Conservation (phyloP, 2,797 vertebrate genomes). For the Chelonia mydas region DNA sequence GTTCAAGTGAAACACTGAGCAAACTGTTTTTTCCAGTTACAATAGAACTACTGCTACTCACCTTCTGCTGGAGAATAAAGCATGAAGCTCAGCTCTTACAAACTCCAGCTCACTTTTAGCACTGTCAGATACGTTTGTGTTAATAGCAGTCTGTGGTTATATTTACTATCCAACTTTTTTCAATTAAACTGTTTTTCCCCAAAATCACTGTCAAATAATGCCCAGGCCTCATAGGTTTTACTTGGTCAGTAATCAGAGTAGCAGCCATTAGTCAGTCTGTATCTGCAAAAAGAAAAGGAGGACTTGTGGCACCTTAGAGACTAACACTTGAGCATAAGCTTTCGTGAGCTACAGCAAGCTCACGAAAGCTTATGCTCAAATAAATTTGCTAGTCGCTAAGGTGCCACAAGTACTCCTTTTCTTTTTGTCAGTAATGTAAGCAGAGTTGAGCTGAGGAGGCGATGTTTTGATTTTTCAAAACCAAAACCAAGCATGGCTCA, state of each 20-base stretch:
- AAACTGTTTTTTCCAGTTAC: constrained; percentile 9
- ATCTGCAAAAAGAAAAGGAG: too few species aligned
- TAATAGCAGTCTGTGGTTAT: background rate
- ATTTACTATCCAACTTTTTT: background rate
- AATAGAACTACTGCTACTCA: background rate
- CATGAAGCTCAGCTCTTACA: background rate
- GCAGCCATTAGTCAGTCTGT: too few species aligned
- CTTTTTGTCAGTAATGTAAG: background rate
- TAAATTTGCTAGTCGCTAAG: too few species aligned
- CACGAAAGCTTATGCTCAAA: too few species aligned
- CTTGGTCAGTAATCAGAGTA: background rate
- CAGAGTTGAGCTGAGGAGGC: background rate
- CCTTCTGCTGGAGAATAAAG: background rate
- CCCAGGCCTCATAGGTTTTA: background rate
- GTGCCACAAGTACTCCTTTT: too few species aligned
- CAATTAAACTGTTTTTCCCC: background rate
- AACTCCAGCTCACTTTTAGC: background rate
- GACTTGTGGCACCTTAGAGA: too few species aligned
- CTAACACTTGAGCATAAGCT: too few species aligned
- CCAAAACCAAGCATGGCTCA: background rate
- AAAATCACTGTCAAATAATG: accelerated
- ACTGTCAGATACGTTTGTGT: background rate
- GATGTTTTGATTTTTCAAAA: background rate
- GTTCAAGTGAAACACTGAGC: background rate
- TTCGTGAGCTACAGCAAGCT: too few species aligned